These are phyloP conservation scores for Maniola hyperantus DNA, from an alignment of 2,888 invertebrate genomes.

Conservation along the genomic window DNA sequence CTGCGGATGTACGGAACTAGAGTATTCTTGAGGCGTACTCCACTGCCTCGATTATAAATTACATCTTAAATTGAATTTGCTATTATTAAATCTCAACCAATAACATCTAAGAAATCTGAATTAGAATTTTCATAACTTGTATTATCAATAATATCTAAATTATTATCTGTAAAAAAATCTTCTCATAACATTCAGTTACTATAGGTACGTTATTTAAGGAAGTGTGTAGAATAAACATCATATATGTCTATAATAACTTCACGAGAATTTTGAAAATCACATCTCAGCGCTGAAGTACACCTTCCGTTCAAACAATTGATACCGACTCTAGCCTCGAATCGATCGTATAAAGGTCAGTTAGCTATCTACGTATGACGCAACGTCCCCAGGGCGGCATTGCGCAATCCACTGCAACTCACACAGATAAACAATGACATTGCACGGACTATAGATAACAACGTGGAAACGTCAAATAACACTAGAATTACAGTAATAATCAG, in stretches of 20 bases:
- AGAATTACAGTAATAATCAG: slow-evolving; percentile 18
- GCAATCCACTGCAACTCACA: slow-evolving; percentile 63
- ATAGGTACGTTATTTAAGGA: neutral
- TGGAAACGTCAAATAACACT: slow-evolving; percentile 28
- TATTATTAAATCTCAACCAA: neutral
- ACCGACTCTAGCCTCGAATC: slow-evolving; percentile 53
- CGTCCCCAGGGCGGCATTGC: slow-evolving; percentile 64
- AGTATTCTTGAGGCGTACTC: slow-evolving; percentile 30
- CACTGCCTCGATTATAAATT: neutral
- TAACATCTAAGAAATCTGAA: neutral
- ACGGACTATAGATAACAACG: slow-evolving; percentile 34
- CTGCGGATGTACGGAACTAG: slow-evolving; percentile 77
- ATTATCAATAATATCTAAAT: neutral
- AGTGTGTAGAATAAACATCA: neutral
- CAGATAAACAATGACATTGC: slow-evolving; percentile 33
- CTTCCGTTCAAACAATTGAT: slow-evolving; percentile 24
- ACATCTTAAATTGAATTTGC: neutral
- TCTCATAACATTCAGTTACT: neutral
- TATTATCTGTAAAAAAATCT: neutral
- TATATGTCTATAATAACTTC: neutral
- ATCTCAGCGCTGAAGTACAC: slow-evolving; percentile 16
- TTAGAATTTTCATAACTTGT: neutral
- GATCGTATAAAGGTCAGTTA: slow-evolving; percentile 75
- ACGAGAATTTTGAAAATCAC: neutral
- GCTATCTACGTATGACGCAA: slow-evolving; percentile 71